Conservation (phyloP, 2,888 invertebrate genomes). For the Melanophora roralis region DNA sequence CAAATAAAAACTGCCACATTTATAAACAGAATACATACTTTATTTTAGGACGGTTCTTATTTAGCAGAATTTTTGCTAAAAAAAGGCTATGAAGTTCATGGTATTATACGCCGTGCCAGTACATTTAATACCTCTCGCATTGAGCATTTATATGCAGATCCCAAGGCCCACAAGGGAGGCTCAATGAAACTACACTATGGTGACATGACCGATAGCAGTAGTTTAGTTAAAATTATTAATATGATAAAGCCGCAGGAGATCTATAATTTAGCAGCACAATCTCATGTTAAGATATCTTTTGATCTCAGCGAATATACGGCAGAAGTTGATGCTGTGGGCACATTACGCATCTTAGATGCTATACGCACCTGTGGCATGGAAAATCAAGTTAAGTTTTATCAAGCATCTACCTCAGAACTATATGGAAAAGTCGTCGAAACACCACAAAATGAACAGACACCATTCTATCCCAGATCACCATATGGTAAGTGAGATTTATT, state of each 20-base stretch:
- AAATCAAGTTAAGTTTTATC: conserved; percentile 90
- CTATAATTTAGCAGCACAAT: conserved; percentile 98
- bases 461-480: conserved; percentile 97
- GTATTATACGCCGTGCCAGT: conserved; percentile 94
- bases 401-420: conserved; percentile 96
- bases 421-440: conserved; percentile 95
- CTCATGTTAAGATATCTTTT: conserved; percentile 99
- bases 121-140: conserved; percentile 98
- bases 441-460: conserved; percentile 95
- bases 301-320: conserved; percentile 99
- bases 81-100: conserved; percentile 97
- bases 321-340: conserved; percentile 97
- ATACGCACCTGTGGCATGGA: conserved; percentile 92
- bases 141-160: conserved; percentile 95
- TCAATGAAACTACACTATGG: conserved; percentile 97
- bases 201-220: conserved; percentile 98
- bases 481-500: conserved; percentile 83
- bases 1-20: neutral
- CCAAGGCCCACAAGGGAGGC: conserved; percentile 90
- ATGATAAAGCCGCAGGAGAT: conserved; percentile 89
- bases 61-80: conserved; percentile 94
- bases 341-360: conserved; percentile 92
- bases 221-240: conserved; percentile 90
- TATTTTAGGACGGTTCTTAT: conserved; percentile 96
- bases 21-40: too few relatives aligned